Percentiles rank a stretch among this genome's conserved stretches.
phyloP scores from a whole-genome alignment of 2,888 invertebrate species.

The Chloromyia formosa region DNA sequence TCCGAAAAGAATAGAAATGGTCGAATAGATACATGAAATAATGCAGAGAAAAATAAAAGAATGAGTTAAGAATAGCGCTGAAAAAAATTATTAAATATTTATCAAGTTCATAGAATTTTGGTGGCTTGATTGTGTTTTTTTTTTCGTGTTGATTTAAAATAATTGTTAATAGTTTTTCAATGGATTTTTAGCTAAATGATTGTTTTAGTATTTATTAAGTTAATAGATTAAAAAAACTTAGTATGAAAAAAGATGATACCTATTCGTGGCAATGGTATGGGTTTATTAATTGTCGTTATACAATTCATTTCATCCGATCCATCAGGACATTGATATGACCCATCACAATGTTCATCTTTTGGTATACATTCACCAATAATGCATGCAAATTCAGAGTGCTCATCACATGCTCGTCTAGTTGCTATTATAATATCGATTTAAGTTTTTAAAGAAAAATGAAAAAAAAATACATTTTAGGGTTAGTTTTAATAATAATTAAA shows the following conservation, averaged over 20 bases:
- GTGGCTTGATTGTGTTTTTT: not conserved
- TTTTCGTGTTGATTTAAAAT: too few relatives aligned
- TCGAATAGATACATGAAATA: not conserved
- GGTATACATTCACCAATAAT: conserved; percentile 71
- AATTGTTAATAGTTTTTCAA: too few relatives aligned
- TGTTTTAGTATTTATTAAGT: too few relatives aligned
- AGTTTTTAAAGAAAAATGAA: conserved; percentile 19
- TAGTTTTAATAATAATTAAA: not conserved
- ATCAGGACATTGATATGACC: conserved; percentile 69
- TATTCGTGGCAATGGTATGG: conserved; percentile 42
- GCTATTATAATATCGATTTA: conserved; percentile 51
- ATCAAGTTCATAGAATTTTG: not conserved
- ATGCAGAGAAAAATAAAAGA: not conserved
- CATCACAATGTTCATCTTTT: conserved; percentile 66
- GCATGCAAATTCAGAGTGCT: conserved; percentile 68
- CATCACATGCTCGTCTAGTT: conserved; percentile 62
- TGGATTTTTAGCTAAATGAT: too few relatives aligned
- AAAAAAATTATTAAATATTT: not conserved
- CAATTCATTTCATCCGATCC: conserved; percentile 69
- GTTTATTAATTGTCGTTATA: conserved; percentile 49
- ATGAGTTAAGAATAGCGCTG: not conserved
- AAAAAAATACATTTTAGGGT: not conserved
- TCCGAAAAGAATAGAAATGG: not conserved
- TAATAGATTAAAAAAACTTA: not conserved
- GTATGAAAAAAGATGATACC: conserved; percentile 16